Evolutionary conservation across 2,113 vertebrate genomes (phyloP).

Genomic region (Aspidoscelis tigris): DNA sequence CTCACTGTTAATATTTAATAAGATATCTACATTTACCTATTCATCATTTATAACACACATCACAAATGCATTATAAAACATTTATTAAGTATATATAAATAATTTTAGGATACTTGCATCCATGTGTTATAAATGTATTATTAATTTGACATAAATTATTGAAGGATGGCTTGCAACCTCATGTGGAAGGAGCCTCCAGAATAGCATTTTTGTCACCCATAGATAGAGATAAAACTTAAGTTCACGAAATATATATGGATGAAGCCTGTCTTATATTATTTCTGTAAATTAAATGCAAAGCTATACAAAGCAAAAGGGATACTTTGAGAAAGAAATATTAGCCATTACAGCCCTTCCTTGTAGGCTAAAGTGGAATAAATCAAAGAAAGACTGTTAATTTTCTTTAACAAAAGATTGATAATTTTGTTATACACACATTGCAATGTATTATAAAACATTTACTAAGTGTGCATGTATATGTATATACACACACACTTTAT

Average conservation of each 20-base stretch:
- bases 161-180: slow-evolving; percentile 55
- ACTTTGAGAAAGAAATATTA: too few species aligned
- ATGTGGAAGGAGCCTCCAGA: slow-evolving; percentile 48
- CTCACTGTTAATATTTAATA: slow-evolving; percentile 60
- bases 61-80: slow-evolving; percentile 67
- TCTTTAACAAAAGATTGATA: too few species aligned
- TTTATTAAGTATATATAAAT: slow-evolving; percentile 67
- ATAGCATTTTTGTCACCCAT: slow-evolving; percentile 50
- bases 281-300: neutral
- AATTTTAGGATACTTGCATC: slow-evolving; percentile 54
- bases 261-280: neutral
- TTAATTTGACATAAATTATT: slow-evolving; percentile 61
- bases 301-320: neutral
- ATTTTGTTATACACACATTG: slow-evolving; percentile 32
- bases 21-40: slow-evolving; percentile 54
- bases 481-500: too few species aligned
- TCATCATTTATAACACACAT: slow-evolving; percentile 57
- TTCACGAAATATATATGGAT: neutral
- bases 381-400: too few species aligned
- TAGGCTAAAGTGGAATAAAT: too few species aligned
- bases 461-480: slow-evolving; percentile 23
- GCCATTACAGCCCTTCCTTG: too few species aligned
- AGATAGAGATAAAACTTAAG: slow-evolving; percentile 7
- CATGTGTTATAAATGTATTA: slow-evolving; percentile 61
- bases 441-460: slow-evolving; percentile 70